These are phyloP conservation scores for Cantharis rufa DNA, from an alignment of 2,888 invertebrate species.

Conservation along the genomic window DNA sequence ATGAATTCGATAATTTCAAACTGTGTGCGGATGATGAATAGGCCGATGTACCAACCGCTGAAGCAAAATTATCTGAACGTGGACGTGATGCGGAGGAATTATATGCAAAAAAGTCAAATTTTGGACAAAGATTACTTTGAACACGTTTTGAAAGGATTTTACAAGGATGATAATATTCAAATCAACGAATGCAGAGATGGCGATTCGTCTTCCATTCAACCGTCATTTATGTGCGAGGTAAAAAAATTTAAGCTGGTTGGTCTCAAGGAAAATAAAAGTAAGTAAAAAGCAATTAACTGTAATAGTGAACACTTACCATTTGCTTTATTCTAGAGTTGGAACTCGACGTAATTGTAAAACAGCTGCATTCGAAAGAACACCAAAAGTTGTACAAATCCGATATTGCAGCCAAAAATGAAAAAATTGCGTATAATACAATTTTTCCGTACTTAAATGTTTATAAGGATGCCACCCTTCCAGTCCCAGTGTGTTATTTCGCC, in stretches of 20 bases:
- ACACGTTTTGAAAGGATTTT: not conserved
- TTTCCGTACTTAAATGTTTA: conserved; percentile 30
- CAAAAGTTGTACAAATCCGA: not conserved
- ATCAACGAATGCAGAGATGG: not conserved
- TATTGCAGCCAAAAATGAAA: no score
- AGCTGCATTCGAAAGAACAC: not conserved
- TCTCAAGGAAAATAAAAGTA: not conserved
- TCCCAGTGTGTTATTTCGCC: not conserved
- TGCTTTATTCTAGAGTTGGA: not conserved
- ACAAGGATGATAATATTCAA: not conserved
- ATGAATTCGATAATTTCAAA: no score
- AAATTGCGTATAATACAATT: conserved; percentile 30
- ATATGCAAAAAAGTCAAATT: no score
- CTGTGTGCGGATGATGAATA: no score
- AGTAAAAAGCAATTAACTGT: not conserved
- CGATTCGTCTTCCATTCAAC: not conserved
- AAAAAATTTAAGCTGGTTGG: not conserved
- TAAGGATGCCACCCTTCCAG: not conserved
- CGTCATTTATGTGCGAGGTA: not conserved
- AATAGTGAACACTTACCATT: not conserved
- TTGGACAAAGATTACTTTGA: no score
- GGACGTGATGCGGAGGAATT: no score
- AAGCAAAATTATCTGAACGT: no score
- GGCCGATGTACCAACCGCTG: no score
- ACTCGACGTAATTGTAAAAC: not conserved